Evolutionary conservation across 2,888 invertebrate species (phyloP), one percentile per base, ranked within the genome.

Genomic region (Trimorus sp.): DNA sequence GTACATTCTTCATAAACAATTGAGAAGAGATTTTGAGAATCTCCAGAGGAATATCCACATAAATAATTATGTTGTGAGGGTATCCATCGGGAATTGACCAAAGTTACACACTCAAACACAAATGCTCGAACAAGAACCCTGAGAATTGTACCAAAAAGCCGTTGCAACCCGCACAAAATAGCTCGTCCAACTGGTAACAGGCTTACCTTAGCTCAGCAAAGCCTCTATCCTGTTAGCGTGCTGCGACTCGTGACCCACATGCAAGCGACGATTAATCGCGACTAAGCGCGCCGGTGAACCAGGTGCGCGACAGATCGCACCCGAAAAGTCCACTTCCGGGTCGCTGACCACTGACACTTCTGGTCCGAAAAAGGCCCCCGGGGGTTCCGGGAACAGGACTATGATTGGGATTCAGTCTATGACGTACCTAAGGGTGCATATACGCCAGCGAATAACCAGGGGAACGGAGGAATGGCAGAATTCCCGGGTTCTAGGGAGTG

Each of bases 191-290:
- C 79, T 83, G 85, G n/a, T 90, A 90, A 91, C 87, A 88, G 84
- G 90, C 89, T 91, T 91, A 91, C 89, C 89, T 88, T 85, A 83
- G 85, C 88, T 87, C 86, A 87, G 87, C 87, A 88, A 90, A 90
- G 85, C 89, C 86, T 88, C 86, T 89, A 91, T 91, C 91, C 88
- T 88, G 89, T 91, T 91, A 91, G 88, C 83, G 78, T 82, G 82
- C 81, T 89, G 88, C 87, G 88, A 89, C 91, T 91, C 89, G 87
- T 91, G 91, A 91, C 91, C 91, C 90, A 91, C 89, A 91, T 91
- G 90, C 88, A 86, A 87, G 85, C 87, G 85, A 84, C 87, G 87
- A 89, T 90, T 89, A 89, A 89, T 88, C 85, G 84, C 83, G 80
- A 85, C 84, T 85, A 87, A 85, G 85, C 79, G 70, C 69, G 76